Evolutionary conservation across 2,888 invertebrate species (phyloP), one percentile per base, ranked within the genome.

Genomic region (Orthonychiurus folsomi): DNA sequence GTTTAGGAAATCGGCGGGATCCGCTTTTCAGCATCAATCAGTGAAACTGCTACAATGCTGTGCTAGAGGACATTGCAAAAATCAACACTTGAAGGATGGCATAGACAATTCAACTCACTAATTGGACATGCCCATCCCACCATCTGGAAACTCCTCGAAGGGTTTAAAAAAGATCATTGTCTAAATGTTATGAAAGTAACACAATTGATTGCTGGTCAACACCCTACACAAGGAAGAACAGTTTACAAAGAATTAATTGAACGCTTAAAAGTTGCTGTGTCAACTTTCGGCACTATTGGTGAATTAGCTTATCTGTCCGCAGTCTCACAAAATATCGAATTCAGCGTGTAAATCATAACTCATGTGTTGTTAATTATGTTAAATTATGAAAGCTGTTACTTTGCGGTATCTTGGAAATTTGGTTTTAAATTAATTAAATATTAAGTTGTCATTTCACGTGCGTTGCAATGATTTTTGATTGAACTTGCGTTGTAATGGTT

Each of bases 51-150:
- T 52, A 52, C 52, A 21, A 52, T 20, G 23, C 20, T 9, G n/a
- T n/a, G 9, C 9, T 52, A 5, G n/a, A 25, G 3, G 56, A n/a
- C n/a, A 26, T 20, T 9, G 24, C 56, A 24, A 21, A 23, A 56
- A 56, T 25, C 5, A 56, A 56, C 23, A 56, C 12, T 56, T 5
- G 56, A 56, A 23, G 56, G 56, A 3, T 56, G 56, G 56, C 24
- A 56, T 23, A 3, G 26, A 5, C 5, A 25, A 26, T 56, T 56
- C n/a, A 12, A 3, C 24, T 24, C 23, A 5, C n/a, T 56, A 23
- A 56, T 56, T n/a, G 23, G 24, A 15, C 12, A 18, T 56, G 56
- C 24, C 26, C 56, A 56, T 26, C 56, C 56, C 3, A 25, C 56
- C 3, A 24, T 56, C 12, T 56, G 56, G 56, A 56, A 21, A 56